A percentile compares a stretch with the other conserved stretches of the same genome.
Evolutionary conservation across 2,113 vertebrate genomes (phyloP).

Genomic region (Otus sunia): DNA sequence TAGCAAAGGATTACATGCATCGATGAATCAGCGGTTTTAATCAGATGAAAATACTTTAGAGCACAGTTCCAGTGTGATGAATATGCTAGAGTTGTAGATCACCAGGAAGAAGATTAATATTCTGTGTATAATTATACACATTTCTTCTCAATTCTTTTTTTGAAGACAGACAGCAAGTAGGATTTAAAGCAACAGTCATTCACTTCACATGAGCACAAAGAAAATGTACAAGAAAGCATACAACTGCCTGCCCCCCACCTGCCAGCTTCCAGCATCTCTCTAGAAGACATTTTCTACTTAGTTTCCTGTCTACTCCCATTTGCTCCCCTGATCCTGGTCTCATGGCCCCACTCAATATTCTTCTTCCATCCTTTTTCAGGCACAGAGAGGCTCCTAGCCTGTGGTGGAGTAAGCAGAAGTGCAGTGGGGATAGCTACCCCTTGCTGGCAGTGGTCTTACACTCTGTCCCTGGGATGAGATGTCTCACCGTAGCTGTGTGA

Average conservation of each 20-base stretch:
- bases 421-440: background rate
- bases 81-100: slow-evolving; percentile 62
- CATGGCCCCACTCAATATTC: background rate
- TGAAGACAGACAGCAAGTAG: slow-evolving; percentile 27
- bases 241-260: background rate
- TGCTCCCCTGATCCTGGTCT: background rate
- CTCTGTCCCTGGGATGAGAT: background rate
- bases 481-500: background rate
- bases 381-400: background rate
- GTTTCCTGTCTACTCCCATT: background rate
- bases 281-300: background rate
- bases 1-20: slow-evolving; percentile 47
- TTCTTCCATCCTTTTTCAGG: background rate
- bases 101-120: slow-evolving; percentile 67
- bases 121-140: slow-evolving; percentile 54
- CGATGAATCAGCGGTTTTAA: slow-evolving; percentile 58
- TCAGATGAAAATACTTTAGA: slow-evolving; percentile 63
- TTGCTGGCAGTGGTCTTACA: background rate
- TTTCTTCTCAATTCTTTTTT: slow-evolving; percentile 57
- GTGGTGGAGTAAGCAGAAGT: background rate
- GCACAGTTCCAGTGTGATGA: slow-evolving; percentile 59
- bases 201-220: background rate
- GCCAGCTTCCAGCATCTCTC: background rate
- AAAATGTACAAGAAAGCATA: background rate
- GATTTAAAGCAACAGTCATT: slow-evolving; percentile 61